Conservation (phyloP, 2,113 vertebrate species). For the crab-eating macaque (Macaca fascicularis) region DNA sequence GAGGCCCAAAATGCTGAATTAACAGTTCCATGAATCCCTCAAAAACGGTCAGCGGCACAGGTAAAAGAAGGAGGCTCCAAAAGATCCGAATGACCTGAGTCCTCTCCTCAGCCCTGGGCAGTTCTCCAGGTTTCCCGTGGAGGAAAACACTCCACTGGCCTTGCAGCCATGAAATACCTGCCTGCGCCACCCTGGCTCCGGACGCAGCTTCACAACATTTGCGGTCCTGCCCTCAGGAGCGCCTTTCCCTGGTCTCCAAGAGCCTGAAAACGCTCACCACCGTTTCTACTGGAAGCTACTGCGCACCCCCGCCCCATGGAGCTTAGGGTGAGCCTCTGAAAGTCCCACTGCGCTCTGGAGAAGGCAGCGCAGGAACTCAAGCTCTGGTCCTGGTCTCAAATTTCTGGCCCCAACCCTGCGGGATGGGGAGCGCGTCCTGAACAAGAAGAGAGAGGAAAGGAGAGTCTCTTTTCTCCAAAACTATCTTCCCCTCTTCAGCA, state of each 20-base stretch:
- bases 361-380: rapidly evolving
- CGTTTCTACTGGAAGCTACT: not conserved
- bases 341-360: not conserved
- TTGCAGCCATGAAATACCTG: not conserved
- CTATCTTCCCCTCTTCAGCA: not conserved
- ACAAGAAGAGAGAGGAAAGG: too few species aligned
- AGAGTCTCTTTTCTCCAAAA: not conserved
- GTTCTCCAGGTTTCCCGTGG: not conserved
- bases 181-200: too few species aligned
- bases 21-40: too few species aligned
- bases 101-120: not conserved
- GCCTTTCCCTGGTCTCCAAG: not conserved
- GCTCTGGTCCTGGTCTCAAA: not conserved
- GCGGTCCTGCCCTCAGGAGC: not conserved
- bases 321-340: not conserved
- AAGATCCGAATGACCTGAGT: too few species aligned
- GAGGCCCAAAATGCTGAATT: not conserved
- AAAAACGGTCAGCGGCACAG: not conserved
- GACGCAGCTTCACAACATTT: not conserved
- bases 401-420: not conserved
- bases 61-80: not conserved
- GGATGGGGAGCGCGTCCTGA: not conserved
- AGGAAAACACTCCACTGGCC: not conserved
- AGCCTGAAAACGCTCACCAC: not conserved
- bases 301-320: not conserved